phyloP scores from a whole-genome alignment of 1,140 invertebrate species.

The Odontomachus brunneus region DNA sequence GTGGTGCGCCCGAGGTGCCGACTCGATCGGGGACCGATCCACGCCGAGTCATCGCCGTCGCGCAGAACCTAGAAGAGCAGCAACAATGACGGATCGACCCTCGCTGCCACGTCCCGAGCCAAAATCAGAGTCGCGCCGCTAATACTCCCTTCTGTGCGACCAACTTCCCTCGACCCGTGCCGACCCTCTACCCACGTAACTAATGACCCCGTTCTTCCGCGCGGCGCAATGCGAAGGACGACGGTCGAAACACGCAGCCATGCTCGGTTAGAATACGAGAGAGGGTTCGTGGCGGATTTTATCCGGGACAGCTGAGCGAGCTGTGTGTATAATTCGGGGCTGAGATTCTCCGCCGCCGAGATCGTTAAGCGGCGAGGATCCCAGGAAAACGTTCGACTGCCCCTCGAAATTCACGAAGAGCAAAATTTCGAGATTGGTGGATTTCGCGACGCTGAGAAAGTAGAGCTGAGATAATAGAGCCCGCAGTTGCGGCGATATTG shows the following conservation, averaged over 20 bases:
- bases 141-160: conserved; percentile 32
- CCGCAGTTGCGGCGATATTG: not conserved
- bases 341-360: not conserved
- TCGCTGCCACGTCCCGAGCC: too few species aligned
- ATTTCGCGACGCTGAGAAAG: not conserved
- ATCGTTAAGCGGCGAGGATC: not conserved
- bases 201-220: conserved; percentile 71
- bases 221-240: conserved; percentile 57
- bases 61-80: not conserved
- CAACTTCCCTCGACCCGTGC: conserved; percentile 65
- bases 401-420: too few species aligned
- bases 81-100: conserved; percentile 45
- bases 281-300: conserved; percentile 1
- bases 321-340: too few species aligned
- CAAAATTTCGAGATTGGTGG: not conserved
- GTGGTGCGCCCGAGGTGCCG: not conserved
- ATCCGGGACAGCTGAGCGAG: not conserved
- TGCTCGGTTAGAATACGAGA: conserved; percentile 30
- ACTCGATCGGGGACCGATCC: not conserved
- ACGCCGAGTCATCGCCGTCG: conserved; percentile 3
- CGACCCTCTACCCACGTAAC: conserved; percentile 57
- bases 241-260: conserved; percentile 61
- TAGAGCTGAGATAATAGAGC: not conserved
- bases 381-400: not conserved
- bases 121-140: conserved; percentile 23